Conservation (phyloP, 2,113 vertebrate species). For the Lampris incognitus region DNA sequence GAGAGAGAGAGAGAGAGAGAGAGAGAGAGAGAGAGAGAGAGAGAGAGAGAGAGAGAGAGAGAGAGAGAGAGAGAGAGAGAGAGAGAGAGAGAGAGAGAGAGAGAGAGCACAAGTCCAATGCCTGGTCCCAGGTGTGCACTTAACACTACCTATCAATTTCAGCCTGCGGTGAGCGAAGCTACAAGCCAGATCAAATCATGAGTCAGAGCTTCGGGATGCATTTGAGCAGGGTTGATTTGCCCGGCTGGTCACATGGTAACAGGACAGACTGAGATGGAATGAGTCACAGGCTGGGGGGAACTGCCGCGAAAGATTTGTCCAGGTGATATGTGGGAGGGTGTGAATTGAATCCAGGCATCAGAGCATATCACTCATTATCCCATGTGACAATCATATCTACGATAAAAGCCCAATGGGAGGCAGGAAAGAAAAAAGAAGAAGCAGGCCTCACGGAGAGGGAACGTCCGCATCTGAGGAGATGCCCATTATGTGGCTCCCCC, state of each 20-base stretch:
- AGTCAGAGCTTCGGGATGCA: conserved; percentile 62
- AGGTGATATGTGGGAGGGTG: conserved; percentile 59
- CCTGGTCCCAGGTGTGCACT: conserved; percentile 70
- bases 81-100: background rate
- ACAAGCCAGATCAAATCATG: conserved; percentile 70
- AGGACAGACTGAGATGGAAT: conserved; percentile 50
- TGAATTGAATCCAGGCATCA: conserved; percentile 48
- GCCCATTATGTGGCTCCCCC: conserved; percentile 56
- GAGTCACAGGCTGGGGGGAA: conserved; percentile 50
- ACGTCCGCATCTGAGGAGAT: conserved; percentile 50
- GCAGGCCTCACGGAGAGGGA: conserved; percentile 39
- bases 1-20: no score
- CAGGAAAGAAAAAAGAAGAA: background rate
- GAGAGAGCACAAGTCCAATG: conserved; percentile 23
- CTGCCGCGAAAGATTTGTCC: conserved; percentile 43
- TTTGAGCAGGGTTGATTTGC: conserved; percentile 59
- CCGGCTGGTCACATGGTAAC: conserved; percentile 53
- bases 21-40: no score
- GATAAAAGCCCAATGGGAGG: conserved; percentile 19
- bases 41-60: conserved; percentile 16
- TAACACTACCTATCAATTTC: conserved; percentile 65
- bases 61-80: no score
- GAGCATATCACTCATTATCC: conserved; percentile 41
- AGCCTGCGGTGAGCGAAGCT: conserved; percentile 50
- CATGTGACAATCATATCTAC: conserved; percentile 40